These are phyloP conservation scores for Paralvinella palmiformis DNA, from an alignment of 1,140 invertebrate genomes.

Conservation along the genomic window DNA sequence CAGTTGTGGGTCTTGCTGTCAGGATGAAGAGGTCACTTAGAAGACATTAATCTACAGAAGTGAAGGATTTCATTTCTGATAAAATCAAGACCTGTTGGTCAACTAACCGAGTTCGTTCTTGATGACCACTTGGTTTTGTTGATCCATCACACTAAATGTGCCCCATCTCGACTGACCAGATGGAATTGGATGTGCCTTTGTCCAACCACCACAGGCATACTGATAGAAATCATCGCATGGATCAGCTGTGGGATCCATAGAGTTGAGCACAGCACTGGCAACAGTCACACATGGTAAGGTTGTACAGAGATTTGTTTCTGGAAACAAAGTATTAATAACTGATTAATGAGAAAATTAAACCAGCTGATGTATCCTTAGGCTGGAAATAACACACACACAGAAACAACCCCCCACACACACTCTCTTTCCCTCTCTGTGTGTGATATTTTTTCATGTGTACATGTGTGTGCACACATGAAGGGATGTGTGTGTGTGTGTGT, in stretches of 20 bases:
- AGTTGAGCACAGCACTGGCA: slow-evolving; percentile 74
- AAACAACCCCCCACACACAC: too few relatives aligned
- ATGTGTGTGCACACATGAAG: slow-evolving; percentile 15
- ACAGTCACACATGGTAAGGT: slow-evolving; percentile 76
- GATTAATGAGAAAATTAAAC: too few relatives aligned
- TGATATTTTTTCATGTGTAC: neutral
- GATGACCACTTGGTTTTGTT: slow-evolving; percentile 87
- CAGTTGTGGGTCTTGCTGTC: too few relatives aligned
- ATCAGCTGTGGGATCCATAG: slow-evolving; percentile 70
- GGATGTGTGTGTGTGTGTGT: too few relatives aligned
- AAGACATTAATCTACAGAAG: too few relatives aligned
- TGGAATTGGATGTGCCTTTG: slow-evolving; percentile 11
- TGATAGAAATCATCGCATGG: slow-evolving; percentile 94
- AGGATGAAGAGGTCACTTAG: too few relatives aligned
- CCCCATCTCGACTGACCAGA: slow-evolving; percentile 70
- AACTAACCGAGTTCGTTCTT: slow-evolving; percentile 70
- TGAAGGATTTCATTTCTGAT: too few relatives aligned
- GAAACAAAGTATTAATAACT: too few relatives aligned
- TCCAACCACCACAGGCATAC: slow-evolving; percentile 67
- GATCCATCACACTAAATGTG: slow-evolving; percentile 87
- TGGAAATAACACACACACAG: too few relatives aligned
- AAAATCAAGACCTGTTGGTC: too few relatives aligned
- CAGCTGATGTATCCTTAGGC: too few relatives aligned
- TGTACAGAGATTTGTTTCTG: slow-evolving; percentile 5
- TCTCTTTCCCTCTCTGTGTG: too few relatives aligned